Evolutionary conservation across 2,113 vertebrate species (phyloP).

Genomic region (Nycticebus coucang): DNA sequence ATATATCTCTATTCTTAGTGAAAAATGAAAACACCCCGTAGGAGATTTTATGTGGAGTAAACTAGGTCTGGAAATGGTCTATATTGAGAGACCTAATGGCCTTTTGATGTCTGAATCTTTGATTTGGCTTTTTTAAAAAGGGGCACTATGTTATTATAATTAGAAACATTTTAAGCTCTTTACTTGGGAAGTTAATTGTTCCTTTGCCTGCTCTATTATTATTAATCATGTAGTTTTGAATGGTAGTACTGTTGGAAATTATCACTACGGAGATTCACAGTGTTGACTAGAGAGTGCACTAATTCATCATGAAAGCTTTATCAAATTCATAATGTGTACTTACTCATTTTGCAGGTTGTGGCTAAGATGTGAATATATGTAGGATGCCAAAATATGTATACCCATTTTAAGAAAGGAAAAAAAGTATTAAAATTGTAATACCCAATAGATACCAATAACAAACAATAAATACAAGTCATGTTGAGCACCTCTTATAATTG

Average conservation of each 20-base stretch:
- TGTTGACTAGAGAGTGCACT: not conserved
- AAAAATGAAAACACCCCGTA: conserved; percentile 71
- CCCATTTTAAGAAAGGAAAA: too few relatives aligned
- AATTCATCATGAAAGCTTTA: not conserved
- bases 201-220: not conserved
- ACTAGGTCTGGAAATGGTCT: conserved; percentile 74
- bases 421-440: too few relatives aligned
- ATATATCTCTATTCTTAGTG: conserved; percentile 69
- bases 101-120: conserved; percentile 81
- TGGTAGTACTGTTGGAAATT: not conserved
- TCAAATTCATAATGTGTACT: not conserved
- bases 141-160: conserved; percentile 76
- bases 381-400: too few relatives aligned
- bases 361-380: not conserved
- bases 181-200: conserved; percentile 65
- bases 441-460: too few relatives aligned
- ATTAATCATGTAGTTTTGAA: not conserved
- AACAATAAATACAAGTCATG: too few relatives aligned
- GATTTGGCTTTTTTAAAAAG: conserved; percentile 74
- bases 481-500: too few relatives aligned
- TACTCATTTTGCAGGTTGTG: conserved; percentile 42
- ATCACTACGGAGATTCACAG: not conserved
- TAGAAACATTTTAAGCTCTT: conserved; percentile 73
- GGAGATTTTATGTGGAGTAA: conserved; percentile 69
- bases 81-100: conserved; percentile 63